phyloP scores from a whole-genome alignment of 1,140 invertebrate genomes.

The Dendroctonus ponderosae region DNA sequence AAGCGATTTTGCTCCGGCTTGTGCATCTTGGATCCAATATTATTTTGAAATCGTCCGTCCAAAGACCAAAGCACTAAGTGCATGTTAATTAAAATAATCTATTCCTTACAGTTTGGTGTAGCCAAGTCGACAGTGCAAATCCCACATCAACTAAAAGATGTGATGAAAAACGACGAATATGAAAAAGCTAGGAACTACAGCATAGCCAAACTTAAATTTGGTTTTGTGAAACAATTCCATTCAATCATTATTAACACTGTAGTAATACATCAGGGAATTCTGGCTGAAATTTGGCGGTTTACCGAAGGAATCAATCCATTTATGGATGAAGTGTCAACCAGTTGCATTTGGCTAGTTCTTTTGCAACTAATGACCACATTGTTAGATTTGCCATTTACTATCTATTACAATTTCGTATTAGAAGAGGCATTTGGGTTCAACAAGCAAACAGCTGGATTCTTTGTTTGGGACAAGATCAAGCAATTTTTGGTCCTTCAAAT shows the following conservation, averaged over 20 bases:
- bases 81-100: no score
- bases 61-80: no score
- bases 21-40: no score
- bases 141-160: constrained; percentile 69
- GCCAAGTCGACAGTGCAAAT: constrained; percentile 63
- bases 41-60: no score
- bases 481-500: constrained; percentile 77
- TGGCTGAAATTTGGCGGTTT: constrained; percentile 64
- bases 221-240: constrained; percentile 70
- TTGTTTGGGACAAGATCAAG: constrained; percentile 91
- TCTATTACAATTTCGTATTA: constrained; percentile 92
- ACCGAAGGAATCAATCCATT: constrained; percentile 56
- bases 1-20: no score
- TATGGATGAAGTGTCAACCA: constrained; percentile 51
- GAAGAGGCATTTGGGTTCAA: constrained; percentile 99
- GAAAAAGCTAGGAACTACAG: constrained; percentile 83
- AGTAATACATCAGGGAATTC: constrained; percentile 59
- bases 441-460: constrained; percentile 91
- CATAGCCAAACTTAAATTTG: constrained; percentile 79
- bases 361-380: constrained; percentile 69
- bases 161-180: constrained; percentile 82
- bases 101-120: constrained; percentile 32
- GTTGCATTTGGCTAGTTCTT: constrained; percentile 75
- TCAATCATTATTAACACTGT: constrained; percentile 71
- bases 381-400: constrained; percentile 77